phyloP scores from a whole-genome alignment of 1,140 invertebrate species.

The Nephila pilipes region DNA sequence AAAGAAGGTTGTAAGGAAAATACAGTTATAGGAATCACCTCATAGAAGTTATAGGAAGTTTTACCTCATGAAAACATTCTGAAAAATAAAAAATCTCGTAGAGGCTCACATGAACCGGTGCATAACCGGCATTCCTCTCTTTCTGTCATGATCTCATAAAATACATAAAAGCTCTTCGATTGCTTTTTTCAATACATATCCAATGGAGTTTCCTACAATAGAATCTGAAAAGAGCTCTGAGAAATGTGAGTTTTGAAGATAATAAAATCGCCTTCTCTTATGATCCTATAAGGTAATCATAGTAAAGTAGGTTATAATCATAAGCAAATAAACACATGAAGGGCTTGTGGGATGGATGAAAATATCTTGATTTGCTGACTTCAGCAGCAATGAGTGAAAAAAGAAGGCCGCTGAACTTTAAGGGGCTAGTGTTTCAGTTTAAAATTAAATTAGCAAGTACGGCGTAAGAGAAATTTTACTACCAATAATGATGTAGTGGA shows the following conservation, averaged over 20 bases:
- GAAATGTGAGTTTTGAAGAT: conserved; percentile 29
- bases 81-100: no score
- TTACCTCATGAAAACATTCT: no score
- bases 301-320: conserved; percentile 37
- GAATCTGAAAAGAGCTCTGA: conserved; percentile 9
- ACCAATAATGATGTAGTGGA: conserved; percentile 45
- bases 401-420: conserved; percentile 50
- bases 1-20: no score
- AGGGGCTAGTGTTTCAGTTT: conserved; percentile 52
- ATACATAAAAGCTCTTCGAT: conserved; percentile 1
- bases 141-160: background rate
- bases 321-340: conserved; percentile 50
- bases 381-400: background rate
- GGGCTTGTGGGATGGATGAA: conserved; percentile 4
- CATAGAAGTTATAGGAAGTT: no score
- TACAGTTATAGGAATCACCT: no score
- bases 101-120: no score
- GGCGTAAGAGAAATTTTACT: conserved; percentile 30
- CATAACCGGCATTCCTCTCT: background rate
- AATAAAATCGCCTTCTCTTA: conserved; percentile 52
- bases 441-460: conserved; percentile 68
- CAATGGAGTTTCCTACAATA: background rate
- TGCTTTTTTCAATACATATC: background rate
- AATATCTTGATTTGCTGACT: background rate
- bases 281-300: conserved; percentile 30